Base-by-base conservation (phyloP, 2,888 invertebrate species). In the Crepidodera aurea region DNA sequence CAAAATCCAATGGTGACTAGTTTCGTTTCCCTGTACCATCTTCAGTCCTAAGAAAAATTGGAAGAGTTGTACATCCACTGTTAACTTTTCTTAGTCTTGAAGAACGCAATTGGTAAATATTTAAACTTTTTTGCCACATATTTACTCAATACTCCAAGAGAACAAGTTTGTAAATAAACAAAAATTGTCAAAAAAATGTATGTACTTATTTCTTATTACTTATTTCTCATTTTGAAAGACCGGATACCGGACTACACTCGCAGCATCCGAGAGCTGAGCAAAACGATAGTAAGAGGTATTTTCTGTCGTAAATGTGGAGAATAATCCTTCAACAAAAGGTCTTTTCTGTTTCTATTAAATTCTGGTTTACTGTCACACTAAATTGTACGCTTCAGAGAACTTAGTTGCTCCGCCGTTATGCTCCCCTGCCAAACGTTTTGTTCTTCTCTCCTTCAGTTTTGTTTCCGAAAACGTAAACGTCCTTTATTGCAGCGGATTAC, bases 291-390 rank as follows among this genome's bases (percentile, higher is more conserved):
- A 29, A 4, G 29, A 13, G 37, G 22, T n/a, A 60, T 60, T 59
- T 32, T 40, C 25, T 22, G 32, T 37, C 51, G 39, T 51, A 51
- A 62, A 53, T 42, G 51, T 44, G 27, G 58, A 46, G 51, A 60
- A 50, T 60, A 64, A 61, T 64, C 50, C 58, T 48, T 39, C 27
- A 42, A 61, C 60, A 61, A 56, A 51, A 58, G 57, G 46, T 58
- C 57, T 46, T 54, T 61, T 64, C 50, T 46, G 53, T 60, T 60
- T 57, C 64, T 60, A 64, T 64, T 64, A 64, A 60, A 64, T 64
- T 60, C 46, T 44, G 50, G 64, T 56, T 57, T 64, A 64, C 54
- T 58, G 54, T 58, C 46, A 46, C 37, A 54, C 48, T 18, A 54
- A 58, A 54, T 62, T 58, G 48, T 58, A 51, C 55, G 56, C 61